phyloP scores from a whole-genome alignment of 2,113 vertebrate genomes.

The Thunnus thynnus region DNA sequence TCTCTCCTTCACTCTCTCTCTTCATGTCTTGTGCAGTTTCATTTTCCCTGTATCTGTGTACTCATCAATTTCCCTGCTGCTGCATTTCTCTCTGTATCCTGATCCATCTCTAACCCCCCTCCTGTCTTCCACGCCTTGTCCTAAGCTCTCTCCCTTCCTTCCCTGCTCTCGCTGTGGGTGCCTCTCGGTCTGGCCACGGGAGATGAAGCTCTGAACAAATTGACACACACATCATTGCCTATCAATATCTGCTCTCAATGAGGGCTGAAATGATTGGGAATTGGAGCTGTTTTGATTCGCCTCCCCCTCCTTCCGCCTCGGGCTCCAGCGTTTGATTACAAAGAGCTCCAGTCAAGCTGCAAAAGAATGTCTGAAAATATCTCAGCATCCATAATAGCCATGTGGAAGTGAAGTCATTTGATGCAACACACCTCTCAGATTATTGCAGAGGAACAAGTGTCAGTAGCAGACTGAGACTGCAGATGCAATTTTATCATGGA shows the following conservation, averaged over 20 bases:
- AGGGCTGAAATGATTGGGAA: constrained; percentile 76
- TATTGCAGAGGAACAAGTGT: constrained; percentile 36
- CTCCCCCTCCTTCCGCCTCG: constrained; percentile 48
- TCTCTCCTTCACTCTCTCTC: constrained; percentile 29
- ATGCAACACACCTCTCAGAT: constrained; percentile 49
- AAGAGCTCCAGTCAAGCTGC: constrained; percentile 55
- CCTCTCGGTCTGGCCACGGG: constrained; percentile 57
- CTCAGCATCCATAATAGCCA: constrained; percentile 48
- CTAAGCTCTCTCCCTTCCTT: constrained; percentile 12
- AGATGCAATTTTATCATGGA: constrained; percentile 24
- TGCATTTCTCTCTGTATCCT: constrained; percentile 54
- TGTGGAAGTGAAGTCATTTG: constrained; percentile 60
- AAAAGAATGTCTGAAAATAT: constrained; percentile 69
- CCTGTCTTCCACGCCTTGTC: not conserved
- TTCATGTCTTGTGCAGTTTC: constrained; percentile 52
- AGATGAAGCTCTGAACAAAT: constrained; percentile 61
- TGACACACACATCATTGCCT: constrained; percentile 72
- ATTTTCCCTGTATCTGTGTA: constrained; percentile 50
- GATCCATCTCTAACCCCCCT: constrained; percentile 38
- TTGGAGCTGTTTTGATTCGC: constrained; percentile 65
- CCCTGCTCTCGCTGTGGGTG: constrained; percentile 45
- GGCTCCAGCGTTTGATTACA: constrained; percentile 68
- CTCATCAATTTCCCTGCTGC: constrained; percentile 58
- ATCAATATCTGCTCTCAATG: constrained; percentile 72
- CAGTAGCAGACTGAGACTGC: constrained; percentile 39